phyloP scores from a whole-genome alignment of 2,888 invertebrate genomes.

The Drosophila quasianomalipes region DNA sequence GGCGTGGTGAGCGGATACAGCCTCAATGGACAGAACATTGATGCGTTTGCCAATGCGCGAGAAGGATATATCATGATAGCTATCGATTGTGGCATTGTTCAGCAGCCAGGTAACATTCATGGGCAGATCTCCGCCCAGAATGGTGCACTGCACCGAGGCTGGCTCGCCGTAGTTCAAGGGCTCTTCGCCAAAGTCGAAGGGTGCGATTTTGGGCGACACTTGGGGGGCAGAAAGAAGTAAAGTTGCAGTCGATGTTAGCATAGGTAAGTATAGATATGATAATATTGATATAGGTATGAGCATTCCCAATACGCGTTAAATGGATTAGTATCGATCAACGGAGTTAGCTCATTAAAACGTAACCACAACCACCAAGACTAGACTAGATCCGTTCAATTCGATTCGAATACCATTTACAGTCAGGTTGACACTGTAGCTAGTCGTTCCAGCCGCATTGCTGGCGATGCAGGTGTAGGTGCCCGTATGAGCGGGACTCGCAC shows the following conservation, averaged over 20 bases:
- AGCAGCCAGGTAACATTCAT: slow-evolving; percentile 88
- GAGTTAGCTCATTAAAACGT: slow-evolving; percentile 36
- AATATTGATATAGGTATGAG: slow-evolving; percentile 15
- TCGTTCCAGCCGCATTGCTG: slow-evolving; percentile 90
- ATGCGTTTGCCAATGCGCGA: slow-evolving; percentile 89
- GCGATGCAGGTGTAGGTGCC: slow-evolving; percentile 92
- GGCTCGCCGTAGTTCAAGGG: slow-evolving; percentile 88
- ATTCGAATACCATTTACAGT: slow-evolving; percentile 87
- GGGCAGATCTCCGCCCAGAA: slow-evolving; percentile 89
- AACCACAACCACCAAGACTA: slow-evolving; percentile 31
- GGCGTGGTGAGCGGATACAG: slow-evolving; percentile 87
- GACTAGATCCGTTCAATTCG: neutral
- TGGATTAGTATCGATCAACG: slow-evolving; percentile 84
- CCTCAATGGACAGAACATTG: slow-evolving; percentile 87
- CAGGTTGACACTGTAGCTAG: slow-evolving; percentile 87
- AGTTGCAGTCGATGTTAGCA: slow-evolving; percentile 19
- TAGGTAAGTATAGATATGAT: slow-evolving; percentile 5
- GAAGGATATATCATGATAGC: slow-evolving; percentile 86
- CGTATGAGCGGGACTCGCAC: slow-evolving; percentile 88
- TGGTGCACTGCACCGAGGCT: slow-evolving; percentile 87
- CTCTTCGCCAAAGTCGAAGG: slow-evolving; percentile 88
- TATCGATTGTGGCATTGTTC: slow-evolving; percentile 85
- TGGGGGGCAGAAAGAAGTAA: slow-evolving; percentile 9
- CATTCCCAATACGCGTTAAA: slow-evolving; percentile 30
- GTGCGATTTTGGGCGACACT: slow-evolving; percentile 87